Conservation (phyloP, 2,113 vertebrate genomes). For the Muscicapa adusta region DNA sequence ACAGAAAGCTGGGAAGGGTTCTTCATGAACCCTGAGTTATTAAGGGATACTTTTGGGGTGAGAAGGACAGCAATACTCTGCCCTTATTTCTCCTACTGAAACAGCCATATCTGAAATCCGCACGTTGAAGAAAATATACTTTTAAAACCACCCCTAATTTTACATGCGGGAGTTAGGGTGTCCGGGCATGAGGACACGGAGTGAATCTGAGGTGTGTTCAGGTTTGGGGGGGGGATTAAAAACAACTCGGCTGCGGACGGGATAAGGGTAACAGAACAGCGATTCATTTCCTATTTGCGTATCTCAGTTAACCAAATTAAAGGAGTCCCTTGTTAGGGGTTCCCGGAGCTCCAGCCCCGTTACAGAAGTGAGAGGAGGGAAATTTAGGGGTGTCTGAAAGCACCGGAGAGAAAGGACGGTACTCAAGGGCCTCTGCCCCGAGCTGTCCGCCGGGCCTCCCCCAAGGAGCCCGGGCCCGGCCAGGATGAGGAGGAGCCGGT, state of each 20-base stretch:
- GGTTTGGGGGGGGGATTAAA: background rate
- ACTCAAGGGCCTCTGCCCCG: background rate
- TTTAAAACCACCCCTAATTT: background rate
- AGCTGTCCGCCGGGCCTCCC: background rate
- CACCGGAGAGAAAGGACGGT: accelerated
- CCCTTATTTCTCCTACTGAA: background rate
- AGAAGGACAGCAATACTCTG: background rate
- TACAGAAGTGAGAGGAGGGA: background rate
- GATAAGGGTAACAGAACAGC: background rate
- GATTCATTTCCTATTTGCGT: accelerated
- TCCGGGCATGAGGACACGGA: background rate
- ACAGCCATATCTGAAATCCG: background rate
- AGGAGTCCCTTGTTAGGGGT: too few species aligned
- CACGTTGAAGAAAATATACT: background rate
- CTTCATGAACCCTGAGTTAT: background rate
- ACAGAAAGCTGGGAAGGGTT: background rate
- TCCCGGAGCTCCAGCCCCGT: background rate
- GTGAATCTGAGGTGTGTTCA: background rate
- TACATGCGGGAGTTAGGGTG: accelerated
- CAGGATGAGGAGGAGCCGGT: background rate
- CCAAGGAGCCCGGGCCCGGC: background rate
- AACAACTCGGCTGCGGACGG: accelerated
- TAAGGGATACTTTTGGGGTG: background rate
- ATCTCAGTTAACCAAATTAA: background rate
- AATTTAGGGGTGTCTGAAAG: background rate